Evolutionary conservation across 2,113 vertebrate species (phyloP), one percentile per base, ranked within the genome.

Genomic region (Notiomystis cincta): DNA sequence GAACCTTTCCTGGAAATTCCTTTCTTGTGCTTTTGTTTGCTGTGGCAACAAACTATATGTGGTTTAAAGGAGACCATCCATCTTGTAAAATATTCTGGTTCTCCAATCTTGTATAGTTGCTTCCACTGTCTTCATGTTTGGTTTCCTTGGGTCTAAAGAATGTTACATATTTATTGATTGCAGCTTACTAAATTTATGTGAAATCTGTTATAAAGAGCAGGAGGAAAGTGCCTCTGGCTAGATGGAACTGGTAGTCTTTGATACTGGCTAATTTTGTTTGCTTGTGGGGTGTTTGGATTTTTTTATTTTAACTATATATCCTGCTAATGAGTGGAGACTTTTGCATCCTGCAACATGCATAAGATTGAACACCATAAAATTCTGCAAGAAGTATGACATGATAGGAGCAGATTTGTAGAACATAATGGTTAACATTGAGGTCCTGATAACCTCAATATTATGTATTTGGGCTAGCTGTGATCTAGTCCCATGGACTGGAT

Each of bases 371-470:
- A 13, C 22, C 3, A 7, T 58, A 2, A 77, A 70, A 70, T 89
- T 89, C 37, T 81, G 14, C 18, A 57, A 57, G 37, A 60, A 53
- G 10, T 50, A 10, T 42, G 37, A 38, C 13, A 13, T 20, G 28
- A 19, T 9, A 78, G 44, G n/a, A 86, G 16, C 14, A 50, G 58
- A 31, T 62, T 44, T 80, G 37, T 88, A 67, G 48, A 60, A 30
- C 4, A 0, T 16, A 51, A 40, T 4, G 1, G 28, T 57, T 71
- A 38, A 38, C 2, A 1, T 3, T 65, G n/a, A 70, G 27, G 30
- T 77, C 67, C 23, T 54, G 33, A 20, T 89, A 38, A 3, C 50
- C 19, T 6, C 10, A 8, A 2, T 30, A 0, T 23, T 82, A 9
- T 28, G 19, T 69, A 5, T 89, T 61, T 61, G 22, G 15, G 23